phyloP scores from a whole-genome alignment of 2,113 vertebrate species.

The Sorex fumeus region DNA sequence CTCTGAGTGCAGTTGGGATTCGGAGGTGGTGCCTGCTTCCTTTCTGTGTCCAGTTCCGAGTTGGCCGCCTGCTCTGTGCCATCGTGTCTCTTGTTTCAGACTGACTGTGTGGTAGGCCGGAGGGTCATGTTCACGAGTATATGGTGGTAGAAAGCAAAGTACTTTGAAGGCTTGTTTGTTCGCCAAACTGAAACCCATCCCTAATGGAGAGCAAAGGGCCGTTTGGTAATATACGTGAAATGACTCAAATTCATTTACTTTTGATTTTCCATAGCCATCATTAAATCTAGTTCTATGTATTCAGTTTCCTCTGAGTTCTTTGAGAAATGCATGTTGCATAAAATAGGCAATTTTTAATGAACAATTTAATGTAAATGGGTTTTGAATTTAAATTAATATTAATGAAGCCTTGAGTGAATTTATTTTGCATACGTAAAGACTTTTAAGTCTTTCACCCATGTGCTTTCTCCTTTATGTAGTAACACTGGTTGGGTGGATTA shows the following conservation, averaged over 20 bases:
- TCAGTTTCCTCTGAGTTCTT: conserved; percentile 90
- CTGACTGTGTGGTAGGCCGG: conserved; percentile 67
- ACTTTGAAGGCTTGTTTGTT: not conserved
- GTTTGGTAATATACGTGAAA: conserved; percentile 75
- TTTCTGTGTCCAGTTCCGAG: accelerated
- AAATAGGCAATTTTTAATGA: conserved; percentile 93
- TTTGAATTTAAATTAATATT: conserved; percentile 95
- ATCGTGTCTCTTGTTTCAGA: not conserved
- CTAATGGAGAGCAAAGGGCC: conserved; percentile 65
- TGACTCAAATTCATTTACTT: conserved; percentile 87
- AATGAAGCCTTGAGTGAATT: conserved; percentile 93
- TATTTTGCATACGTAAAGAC: conserved; percentile 94
- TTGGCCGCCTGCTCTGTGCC: not conserved
- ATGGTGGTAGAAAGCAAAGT: not conserved
- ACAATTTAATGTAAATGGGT: conserved; percentile 93
- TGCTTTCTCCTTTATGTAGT: conserved; percentile 89
- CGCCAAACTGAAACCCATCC: conserved; percentile 61
- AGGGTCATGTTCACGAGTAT: conserved; percentile 58
- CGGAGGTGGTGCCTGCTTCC: not conserved
- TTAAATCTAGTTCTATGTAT: conserved; percentile 87
- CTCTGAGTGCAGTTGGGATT: accelerated
- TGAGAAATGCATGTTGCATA: conserved; percentile 92
- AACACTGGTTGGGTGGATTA: conserved; percentile 86
- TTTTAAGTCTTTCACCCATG: conserved; percentile 90
- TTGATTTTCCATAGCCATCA: conserved; percentile 86